Conservation (phyloP, 2,797 vertebrate species). For the Danio tinwini region DNA sequence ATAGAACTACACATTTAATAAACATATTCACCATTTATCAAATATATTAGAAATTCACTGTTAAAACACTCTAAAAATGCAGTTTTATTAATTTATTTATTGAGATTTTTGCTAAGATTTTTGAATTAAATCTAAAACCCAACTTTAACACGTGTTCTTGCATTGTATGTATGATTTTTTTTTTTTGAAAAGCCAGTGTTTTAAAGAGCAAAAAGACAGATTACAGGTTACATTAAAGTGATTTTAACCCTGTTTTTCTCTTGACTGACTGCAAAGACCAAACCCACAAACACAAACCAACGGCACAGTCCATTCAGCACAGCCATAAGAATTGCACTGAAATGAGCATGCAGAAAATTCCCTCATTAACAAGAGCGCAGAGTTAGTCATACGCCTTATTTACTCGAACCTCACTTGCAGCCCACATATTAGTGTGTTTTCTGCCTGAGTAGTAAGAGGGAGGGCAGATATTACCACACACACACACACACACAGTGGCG, state of each 20-base stretch:
- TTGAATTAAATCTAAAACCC: too few relatives aligned
- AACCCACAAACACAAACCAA: conserved; percentile 66
- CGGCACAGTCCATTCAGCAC: conserved; percentile 55
- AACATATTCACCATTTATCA: too few relatives aligned
- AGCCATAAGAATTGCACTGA: conserved; percentile 57
- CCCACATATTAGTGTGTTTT: conserved; percentile 55
- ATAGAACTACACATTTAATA: too few relatives aligned
- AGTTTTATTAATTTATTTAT: too few relatives aligned
- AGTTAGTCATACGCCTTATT: conserved; percentile 77
- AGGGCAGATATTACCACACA: conserved; percentile 56
- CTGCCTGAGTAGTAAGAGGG: conserved; percentile 48
- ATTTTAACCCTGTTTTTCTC: background rate
- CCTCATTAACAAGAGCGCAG: conserved; percentile 75
- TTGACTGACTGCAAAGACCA: background rate
- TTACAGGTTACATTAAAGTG: background rate
- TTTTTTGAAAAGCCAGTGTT: background rate
- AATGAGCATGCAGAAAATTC: conserved; percentile 78
- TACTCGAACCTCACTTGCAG: conserved; percentile 59
- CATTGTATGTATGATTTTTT: too few relatives aligned
- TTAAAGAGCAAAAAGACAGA: background rate
- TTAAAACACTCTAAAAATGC: too few relatives aligned
- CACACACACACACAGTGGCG: conserved; percentile 56
- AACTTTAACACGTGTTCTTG: too few relatives aligned
- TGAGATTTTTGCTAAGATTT: too few relatives aligned
- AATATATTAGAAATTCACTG: too few relatives aligned